Base-by-base conservation (phyloP, 2,888 invertebrate genomes). In the Lasioglossum villosulum region DNA sequence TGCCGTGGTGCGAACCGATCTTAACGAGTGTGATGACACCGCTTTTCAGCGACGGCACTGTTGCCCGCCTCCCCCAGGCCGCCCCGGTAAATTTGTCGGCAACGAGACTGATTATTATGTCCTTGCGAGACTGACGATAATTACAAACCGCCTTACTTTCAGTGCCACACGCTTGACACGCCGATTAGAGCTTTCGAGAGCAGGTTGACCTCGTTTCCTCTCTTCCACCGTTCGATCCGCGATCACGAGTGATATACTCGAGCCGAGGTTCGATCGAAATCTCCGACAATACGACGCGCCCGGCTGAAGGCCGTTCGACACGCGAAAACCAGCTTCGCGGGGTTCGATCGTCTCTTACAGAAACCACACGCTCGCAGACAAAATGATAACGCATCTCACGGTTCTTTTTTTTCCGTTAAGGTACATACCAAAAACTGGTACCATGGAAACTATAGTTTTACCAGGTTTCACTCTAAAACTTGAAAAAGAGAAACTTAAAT, bases 111-210 rank as follows among this genome's bases (percentile, higher is more conserved):
- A 91, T 87, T 89, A 85, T 80, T 89, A 88, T 83, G 86, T 86
- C 89, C 88, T 90, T 84, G 84, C 84, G 79, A 88, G 82, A 85
- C 85, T 84, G 68, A 86, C 81, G 82, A 87, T 92, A 92, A 92
- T 91, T 91, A 90, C 86, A 83, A 89, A 84, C 79, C 75, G 88
- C 80, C 86, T 89, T 83, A 87, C 82, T 88, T 88, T 88, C 74
- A 84, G 86, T 81, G 80, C 80, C 89, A 70, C 74, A 66, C 88
- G 75, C 86, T 84, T 86, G 88, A 84, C 88, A 81, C 77, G 74
- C 66, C 82, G 89, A 87, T 90, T 89, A 78, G 86, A 86, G 88
- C 86, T 84, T 86, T 89, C 79, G 77, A 82, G 83, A 88, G 86
- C 77, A 75, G 76, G 82, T 88, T 86, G 90, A 88, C 90, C 90